Evolutionary conservation across 2,113 vertebrate genomes (phyloP), one percentile per base, ranked within the genome.

Genomic region (Chunga burmeisteri): DNA sequence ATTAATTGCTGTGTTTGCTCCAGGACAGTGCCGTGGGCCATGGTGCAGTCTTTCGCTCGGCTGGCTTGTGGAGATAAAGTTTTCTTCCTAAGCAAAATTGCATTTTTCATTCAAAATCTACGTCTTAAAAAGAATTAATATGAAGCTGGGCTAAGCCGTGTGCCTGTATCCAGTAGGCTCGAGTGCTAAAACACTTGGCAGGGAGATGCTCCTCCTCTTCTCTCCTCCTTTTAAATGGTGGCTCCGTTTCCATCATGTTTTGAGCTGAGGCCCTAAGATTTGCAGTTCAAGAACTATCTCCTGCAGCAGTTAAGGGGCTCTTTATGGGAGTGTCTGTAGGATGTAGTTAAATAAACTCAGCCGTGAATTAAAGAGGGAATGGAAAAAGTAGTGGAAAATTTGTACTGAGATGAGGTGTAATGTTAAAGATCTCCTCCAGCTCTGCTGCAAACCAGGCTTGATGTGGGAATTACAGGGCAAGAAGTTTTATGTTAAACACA

Each of bases 311-410:
- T 17, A 70, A 74, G 44, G 49, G 52, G 49, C 68, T 94, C 34
- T 34, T 49, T 36, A 10, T 20, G 50, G 62, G 50, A 92, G 5
- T 6, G 5, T 46, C 67, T 94, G 47, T 44, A 61, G 85, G 71
- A 65, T 18, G 36, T 4, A 44, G 67, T 4, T 5, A 81, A 81
- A 78, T 49, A 78, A 93, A 74, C 72, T 78, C 86, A 83, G 75
- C 63, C 6, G 0, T 26, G 75, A 50, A 90, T 80, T 65, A 73
- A 86, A 62, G 50, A 59, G 47, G 65, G 77, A 79, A 32, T 68
- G 79, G 83, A 65, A 92, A 86, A 90, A 63, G 78, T 16, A 56
- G 84, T 63, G 90, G 36, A 88, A 93, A 82, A 50, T 79, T 63
- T 68, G 49, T 44, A 14, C 36, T 36, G 74, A 40, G 47, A 56